These are phyloP conservation scores for Agapornis canus DNA, from an alignment of 2,797 vertebrate species.

Conservation along the genomic window DNA sequence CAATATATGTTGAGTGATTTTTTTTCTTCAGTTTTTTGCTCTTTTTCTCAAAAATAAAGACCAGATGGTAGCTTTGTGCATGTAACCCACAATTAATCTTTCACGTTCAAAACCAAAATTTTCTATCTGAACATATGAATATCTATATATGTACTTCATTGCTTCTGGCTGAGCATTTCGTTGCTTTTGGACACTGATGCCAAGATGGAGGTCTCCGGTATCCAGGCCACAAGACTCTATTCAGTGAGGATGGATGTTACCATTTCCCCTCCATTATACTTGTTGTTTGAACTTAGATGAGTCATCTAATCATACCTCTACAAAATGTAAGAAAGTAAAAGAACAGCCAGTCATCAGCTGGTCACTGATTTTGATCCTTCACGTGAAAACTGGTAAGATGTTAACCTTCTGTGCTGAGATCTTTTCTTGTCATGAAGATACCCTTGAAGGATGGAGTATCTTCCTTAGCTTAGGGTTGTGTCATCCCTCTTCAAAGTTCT, in stretches of 20 bases:
- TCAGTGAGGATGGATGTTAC: background rate
- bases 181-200: background rate
- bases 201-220: background rate
- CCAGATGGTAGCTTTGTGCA: background rate
- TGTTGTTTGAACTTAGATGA: background rate
- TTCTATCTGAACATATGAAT: background rate
- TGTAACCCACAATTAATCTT: background rate
- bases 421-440: background rate
- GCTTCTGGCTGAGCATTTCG: background rate
- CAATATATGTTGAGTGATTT: background rate
- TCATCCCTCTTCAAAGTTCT: background rate
- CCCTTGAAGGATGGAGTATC: background rate
- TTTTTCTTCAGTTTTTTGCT: background rate
- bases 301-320: background rate
- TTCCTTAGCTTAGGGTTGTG: background rate
- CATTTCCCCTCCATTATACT: background rate
- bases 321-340: background rate
- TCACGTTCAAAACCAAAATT: background rate
- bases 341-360: background rate
- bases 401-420: background rate
- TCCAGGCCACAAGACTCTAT: background rate
- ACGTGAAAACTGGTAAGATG: background rate
- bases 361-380: background rate
- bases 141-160: background rate
- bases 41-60: background rate